Base-by-base conservation (phyloP, 2,797 vertebrate species). In the Poecilia wingei region DNA sequence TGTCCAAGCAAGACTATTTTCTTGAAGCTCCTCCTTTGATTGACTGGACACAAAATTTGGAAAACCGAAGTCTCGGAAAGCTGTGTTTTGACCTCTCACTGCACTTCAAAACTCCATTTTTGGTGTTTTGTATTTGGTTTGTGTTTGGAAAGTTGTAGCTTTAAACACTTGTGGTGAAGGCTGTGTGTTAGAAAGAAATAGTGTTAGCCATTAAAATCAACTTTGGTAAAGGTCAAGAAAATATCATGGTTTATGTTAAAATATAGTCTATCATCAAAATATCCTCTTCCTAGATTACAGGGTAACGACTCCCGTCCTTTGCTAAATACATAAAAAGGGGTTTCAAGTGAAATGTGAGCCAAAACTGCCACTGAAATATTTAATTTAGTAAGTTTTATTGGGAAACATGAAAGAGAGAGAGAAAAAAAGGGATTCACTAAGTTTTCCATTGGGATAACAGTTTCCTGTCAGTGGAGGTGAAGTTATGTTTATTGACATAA, bases 171-270 rank as follows among this genome's bases (percentile, higher is more conserved):
- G 68, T n/a, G 41, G 68, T 70, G 39, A 45, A 70, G 33, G 12
- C 14, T 45, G 25, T 22, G 41, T 70, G 68, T 70, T 45, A 70
- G n/a, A 69, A 70, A 70, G 41, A 13, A 70, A 70, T 16, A 70
- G 41, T 69, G 66, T 45, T 69, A 68, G 20, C 36, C 36, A 12
- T 68, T 41, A 69, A 43, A 69, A 69, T 69, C 66, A 13, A 43
- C 39, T 69, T 70, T 45, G 41, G 68, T 68, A 41, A 68, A 68
- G 64, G 64, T 68, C 64, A 68, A 68, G 33, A 68, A 68, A 68
- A 41, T 41, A 68, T 68, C 36, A 41, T 41, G 64, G 41, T 70
- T 41, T 41, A 68, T 39, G 36, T 68, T 68, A 3, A 70, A 70
- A 70, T 13, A 70, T 43, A 70, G 39, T 70, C 68, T 70, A 13